Conservation (phyloP, 2,888 invertebrate species). For the Dicyrtoma fusca region DNA sequence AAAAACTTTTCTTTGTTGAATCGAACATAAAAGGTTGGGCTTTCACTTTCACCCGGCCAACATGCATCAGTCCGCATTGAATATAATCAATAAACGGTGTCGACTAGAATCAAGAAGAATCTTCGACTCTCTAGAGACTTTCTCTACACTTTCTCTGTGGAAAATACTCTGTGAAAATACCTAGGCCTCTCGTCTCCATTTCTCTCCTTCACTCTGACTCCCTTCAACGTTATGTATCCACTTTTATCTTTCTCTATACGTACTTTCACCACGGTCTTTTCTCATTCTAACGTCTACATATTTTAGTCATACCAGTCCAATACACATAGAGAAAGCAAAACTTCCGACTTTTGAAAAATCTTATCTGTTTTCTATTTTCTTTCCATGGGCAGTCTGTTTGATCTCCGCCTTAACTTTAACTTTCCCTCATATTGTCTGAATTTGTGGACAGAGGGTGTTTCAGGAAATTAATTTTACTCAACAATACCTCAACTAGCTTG, state of each 20-base stretch:
- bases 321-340: background rate
- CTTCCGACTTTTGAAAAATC: background rate
- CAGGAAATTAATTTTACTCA: background rate
- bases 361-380: no score
- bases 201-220: background rate
- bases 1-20: constrained; percentile 19
- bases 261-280: background rate
- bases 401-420: background rate
- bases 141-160: constrained; percentile 8
- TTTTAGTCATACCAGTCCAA: no score
- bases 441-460: constrained; percentile 2
- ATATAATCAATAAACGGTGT: constrained; percentile 30
- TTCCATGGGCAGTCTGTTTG: background rate
- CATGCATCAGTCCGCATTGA: background rate
- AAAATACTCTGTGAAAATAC: background rate
- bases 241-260: background rate
- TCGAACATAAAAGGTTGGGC: constrained; percentile 19
- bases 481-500: no score
- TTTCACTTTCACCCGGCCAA: constrained; percentile 15
- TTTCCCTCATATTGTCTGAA: constrained; percentile 3
- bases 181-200: background rate
- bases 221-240: background rate
- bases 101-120: constrained; percentile 11
- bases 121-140: constrained; percentile 9
- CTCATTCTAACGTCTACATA: background rate